Evolutionary conservation across 1,140 invertebrate genomes (phyloP), one percentile per base, ranked within the genome.

Genomic region (Luehdorfia chinensis): DNA sequence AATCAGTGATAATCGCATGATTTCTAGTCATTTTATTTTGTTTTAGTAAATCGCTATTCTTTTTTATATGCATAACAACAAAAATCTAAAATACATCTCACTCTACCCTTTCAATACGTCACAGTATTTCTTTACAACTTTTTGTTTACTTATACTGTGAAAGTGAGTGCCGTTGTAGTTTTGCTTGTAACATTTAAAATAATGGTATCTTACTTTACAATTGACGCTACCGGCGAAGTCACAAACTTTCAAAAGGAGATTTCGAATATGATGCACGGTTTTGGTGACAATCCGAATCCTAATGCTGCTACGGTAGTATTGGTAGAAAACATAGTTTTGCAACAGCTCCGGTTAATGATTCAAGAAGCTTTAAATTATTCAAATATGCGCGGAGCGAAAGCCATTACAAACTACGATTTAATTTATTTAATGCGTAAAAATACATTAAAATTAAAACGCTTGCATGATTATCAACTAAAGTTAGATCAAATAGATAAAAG

Each of bases 201-300:
- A 50, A 79, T 81, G 75, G 75, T 75, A 4, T 78, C 78, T 1
- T 83, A 79, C 32, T 83, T 80, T 49, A 75, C 71, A 1, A 59
- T 78, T 36, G 80, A 84, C 12, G 61, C 59, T 18, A 62, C 65
- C 0, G 66, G 68, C 1, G 77, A 81, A 53, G 57, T 47, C 0
- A 71, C 77, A 0, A 86, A 87, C 19, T 89, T 86, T 66, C 87
- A 80, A 56, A 88, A 89, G 66, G 90, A 92, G 68, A 92, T 93
- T 53, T 91, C 90, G 11, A 86, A 89, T 49, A 93, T 93, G 91
- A 92, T 93, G 92, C 90, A 91, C 73, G 92, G 92, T 11, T 91
- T 93, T 71, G 92, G 92, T n/a, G 92, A 93, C 60, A 90, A 90
- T 68, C 86, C 88, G 12, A 89, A 89, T 39, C 91, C 92, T 2